Conservation (phyloP, 2,888 invertebrate species). For the Nebria brevicollis region DNA sequence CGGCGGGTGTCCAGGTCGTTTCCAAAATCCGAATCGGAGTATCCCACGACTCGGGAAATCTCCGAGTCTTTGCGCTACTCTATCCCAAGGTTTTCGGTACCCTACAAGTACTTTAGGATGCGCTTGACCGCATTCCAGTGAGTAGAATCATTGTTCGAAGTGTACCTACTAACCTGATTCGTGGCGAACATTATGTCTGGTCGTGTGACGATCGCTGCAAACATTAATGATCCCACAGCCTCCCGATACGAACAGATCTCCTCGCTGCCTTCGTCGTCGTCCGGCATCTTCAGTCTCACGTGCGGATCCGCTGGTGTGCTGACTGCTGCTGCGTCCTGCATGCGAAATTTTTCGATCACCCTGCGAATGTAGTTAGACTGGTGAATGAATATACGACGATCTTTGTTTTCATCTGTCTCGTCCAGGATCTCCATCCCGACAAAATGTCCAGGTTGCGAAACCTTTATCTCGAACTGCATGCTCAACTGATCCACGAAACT, state of each 20-base stretch:
- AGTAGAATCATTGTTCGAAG: not conserved
- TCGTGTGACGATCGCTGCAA: conserved; percentile 3
- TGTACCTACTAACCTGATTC: not conserved
- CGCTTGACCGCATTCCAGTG: not conserved
- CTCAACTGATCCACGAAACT: not conserved
- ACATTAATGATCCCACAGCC: conserved; percentile 13
- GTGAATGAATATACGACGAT: conserved; percentile 9
- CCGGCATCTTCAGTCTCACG: not conserved
- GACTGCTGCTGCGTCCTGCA: conserved; percentile 6
- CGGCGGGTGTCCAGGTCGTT: conserved; percentile 23
- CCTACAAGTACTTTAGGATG: not conserved
- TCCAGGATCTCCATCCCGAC: not conserved
- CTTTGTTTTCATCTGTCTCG: conserved; percentile 5
- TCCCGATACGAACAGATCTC: not conserved
- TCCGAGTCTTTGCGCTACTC: not conserved
- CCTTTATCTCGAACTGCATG: conserved; percentile 11
- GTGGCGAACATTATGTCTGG: conserved; percentile 15
- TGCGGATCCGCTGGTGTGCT: conserved; percentile 20
- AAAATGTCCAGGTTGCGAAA: conserved; percentile 11
- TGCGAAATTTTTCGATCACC: conserved; percentile 11
- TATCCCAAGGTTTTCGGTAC: not conserved
- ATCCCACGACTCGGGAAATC: conserved; percentile 25
- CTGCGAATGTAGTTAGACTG: conserved; percentile 11
- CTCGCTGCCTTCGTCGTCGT: no score
- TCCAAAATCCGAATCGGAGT: conserved; percentile 26